Conservation (phyloP, 2,797 vertebrate species). For the Syncerus caffer region DNA sequence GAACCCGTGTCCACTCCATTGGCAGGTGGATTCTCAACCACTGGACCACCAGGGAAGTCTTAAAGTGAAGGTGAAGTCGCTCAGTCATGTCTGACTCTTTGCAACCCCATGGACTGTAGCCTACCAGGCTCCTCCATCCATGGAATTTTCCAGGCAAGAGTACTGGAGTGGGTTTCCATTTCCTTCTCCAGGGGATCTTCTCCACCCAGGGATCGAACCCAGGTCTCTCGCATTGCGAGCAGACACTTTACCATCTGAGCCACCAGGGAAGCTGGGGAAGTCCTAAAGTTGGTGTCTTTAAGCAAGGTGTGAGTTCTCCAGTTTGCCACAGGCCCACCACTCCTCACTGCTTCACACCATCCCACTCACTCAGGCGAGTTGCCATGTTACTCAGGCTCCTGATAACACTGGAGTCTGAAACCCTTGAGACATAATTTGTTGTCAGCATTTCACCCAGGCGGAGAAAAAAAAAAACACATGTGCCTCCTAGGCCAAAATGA, state of each 20-base stretch:
- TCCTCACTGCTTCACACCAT: not conserved
- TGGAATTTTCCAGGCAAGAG: not conserved
- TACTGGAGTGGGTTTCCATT: not conserved
- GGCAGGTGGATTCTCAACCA: not conserved
- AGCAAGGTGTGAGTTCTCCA: not conserved
- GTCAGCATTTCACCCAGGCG: not conserved
- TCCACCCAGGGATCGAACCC: not conserved
- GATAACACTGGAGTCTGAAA: not conserved
- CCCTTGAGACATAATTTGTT: not conserved
- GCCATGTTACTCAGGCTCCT: not conserved
- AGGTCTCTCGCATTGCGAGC: not conserved
- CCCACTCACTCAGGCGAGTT: not conserved
- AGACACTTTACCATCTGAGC: not conserved
- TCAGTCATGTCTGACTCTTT: not conserved
- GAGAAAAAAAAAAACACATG: no score
- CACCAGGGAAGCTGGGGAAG: not conserved
- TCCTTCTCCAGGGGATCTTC: not conserved
- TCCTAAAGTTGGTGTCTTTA: not conserved
- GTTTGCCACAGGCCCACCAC: not conserved
- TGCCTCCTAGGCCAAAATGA: not conserved
- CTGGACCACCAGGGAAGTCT: not conserved
- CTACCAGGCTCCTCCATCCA: not conserved
- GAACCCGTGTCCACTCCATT: not conserved
- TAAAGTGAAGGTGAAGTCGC: not conserved
- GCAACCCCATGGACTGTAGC: not conserved